Conservation (phyloP, 2,113 vertebrate genomes). For the Cyanoramphus novaezelandiae region DNA sequence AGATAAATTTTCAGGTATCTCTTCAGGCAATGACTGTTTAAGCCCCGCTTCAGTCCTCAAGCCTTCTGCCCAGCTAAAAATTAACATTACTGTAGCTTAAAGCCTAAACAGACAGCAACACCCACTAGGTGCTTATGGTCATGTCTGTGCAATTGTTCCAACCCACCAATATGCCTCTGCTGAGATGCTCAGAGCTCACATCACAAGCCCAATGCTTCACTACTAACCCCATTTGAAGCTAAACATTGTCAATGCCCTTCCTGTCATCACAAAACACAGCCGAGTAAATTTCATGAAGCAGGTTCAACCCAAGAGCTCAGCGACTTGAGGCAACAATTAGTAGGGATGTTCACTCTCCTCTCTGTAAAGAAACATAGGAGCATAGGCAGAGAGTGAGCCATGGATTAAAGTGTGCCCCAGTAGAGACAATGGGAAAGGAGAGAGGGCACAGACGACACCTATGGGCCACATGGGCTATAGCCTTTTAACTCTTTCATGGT, state of each 20-base stretch:
- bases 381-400: background rate
- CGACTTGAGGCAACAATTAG: rapidly evolving
- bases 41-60: background rate
- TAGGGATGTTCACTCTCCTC: background rate
- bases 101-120: background rate
- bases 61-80: background rate
- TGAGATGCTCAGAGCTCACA: background rate
- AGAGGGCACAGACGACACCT: background rate
- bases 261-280: background rate
- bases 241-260: background rate
- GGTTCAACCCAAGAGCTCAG: background rate
- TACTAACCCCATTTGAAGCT: background rate
- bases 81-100: background rate
- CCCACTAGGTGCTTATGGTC: background rate
- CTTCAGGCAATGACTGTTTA: background rate
- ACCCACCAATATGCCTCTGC: background rate
- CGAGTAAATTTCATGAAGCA: background rate
- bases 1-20: background rate
- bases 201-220: background rate
- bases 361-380: background rate
- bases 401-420: background rate
- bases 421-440: background rate
- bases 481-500: background rate
- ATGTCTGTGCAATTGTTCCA: background rate
- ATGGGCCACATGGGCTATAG: background rate